Evolutionary conservation across 2,113 vertebrate genomes (phyloP), one percentile per base, ranked within the genome.

Genomic region (Passer domesticus): DNA sequence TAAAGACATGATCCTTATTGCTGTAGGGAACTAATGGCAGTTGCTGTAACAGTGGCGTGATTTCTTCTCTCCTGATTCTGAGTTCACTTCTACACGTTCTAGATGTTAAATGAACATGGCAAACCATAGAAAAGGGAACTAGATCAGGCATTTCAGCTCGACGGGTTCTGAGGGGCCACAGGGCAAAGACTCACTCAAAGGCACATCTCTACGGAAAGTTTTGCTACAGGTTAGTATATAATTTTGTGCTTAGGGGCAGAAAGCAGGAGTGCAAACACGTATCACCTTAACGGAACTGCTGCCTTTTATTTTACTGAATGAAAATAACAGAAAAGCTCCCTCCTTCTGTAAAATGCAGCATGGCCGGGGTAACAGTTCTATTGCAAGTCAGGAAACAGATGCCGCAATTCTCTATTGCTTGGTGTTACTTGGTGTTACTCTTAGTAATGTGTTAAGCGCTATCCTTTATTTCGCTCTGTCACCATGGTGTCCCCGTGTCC

Each of bases 301-400:
- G 49, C 28, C 13, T 84, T 83, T 81, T 55, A 41, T 50, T 80
- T 46, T 55, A 58, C 12, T 17, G 50, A 2, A 19, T 21, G 10
- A 86, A 67, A 77, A 67, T 6, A 59, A 66, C 6, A 19, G 39
- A 16, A 16, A 22, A 21, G 12, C 15, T 6, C 5, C 10, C 5
- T 16, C 33, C 28, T 79, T 3, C 31, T 39, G 6, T 19, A 50
- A 53, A 72, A 46, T 28, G 39, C 21, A 7, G 16, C 37, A 56
- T 2, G 28, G 13, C 9, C 20, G 28, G 17, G n/a, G 0, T 2
- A 77, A 30, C 30, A 56, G 12, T 13, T 72, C 0, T 19, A n/a
- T 23, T 64, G 9, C 25, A 24, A 35, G 15, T 5, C 27, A 23
- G 22, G 15, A 21, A 23, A 55, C 8, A 62, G 43, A n/a, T 1